Evolutionary conservation across 2,888 invertebrate species (phyloP).

Genomic region (Paralinhomoeus sp.): DNA sequence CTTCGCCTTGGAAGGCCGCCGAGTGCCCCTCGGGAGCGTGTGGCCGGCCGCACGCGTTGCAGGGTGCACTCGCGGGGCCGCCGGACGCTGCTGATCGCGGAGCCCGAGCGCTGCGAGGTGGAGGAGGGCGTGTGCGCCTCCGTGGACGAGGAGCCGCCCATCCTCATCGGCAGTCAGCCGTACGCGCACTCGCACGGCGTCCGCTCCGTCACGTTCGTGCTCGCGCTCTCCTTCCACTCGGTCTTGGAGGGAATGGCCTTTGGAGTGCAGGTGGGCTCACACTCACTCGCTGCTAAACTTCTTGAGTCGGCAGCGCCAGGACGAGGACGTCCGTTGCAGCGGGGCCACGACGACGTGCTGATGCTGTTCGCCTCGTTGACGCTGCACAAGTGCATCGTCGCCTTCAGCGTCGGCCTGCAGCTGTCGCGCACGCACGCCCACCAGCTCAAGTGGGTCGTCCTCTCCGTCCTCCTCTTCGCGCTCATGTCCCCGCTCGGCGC

Average conservation of each 20-base stretch:
- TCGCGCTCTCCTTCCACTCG: constrained; percentile 38
- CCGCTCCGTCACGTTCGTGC: too few species aligned
- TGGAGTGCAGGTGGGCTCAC: constrained; percentile 13
- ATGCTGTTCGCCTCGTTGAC: constrained; percentile 20
- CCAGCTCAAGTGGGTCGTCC: too few species aligned
- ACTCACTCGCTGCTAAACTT: too few species aligned
- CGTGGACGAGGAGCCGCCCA: constrained; percentile 23
- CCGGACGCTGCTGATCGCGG: too few species aligned
- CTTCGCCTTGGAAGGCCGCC: too few species aligned
- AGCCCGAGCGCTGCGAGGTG: neutral
- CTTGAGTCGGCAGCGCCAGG: neutral
- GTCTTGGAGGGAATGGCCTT: constrained; percentile 33
- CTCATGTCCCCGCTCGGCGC: constrained; percentile 44
- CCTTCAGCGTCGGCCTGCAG: constrained; percentile 36
- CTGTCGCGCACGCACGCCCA: constrained; percentile 22
- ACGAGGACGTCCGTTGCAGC: constrained; percentile 1
- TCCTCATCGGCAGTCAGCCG: constrained; percentile 20
- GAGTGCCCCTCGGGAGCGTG: too few species aligned
- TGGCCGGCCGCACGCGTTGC: too few species aligned
- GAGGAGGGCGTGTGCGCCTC: neutral
- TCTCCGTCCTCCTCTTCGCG: constrained; percentile 33
- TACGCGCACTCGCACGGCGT: constrained; percentile 24
- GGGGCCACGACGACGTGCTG: constrained; percentile 7
- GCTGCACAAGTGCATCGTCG: constrained; percentile 30
- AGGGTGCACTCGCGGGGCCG: too few species aligned